Evolutionary conservation across 2,888 invertebrate genomes (phyloP), one percentile per base, ranked within the genome.

Genomic region (Lasioglossum zephyrum): DNA sequence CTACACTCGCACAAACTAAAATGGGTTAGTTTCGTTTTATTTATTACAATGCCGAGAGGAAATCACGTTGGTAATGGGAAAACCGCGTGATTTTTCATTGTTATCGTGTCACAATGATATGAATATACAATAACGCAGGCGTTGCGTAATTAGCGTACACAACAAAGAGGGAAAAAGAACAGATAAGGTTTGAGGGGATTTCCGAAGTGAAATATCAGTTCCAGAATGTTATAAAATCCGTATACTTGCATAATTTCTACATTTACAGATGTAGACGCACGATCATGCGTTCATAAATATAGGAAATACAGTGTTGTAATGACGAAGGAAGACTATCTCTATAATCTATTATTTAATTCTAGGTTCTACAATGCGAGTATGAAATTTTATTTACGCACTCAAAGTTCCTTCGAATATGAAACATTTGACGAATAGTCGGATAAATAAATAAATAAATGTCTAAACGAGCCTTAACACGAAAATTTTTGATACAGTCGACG

Each of bases 221-320:
- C 22, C 60, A 69, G 26, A 49, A 86, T 81, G 36, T 86, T 86
- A 82, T 82, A 86, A 86, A 86, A 85, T 86, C 78, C 86, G 81
- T 86, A 85, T 86, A 86, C 86, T 86, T 79, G 73, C 53, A 66
- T 63, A 77, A 49, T 73, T 60, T 79, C 82, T 86, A 86, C 79
- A 79, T 79, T 73, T 77, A 82, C 86, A 82, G 82, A 77, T 26
- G 63, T 63, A 63, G 63, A 8, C 63, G 63, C 44, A 72, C 47
- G 41, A 79, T 9, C 22, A 79, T 76, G 75, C 77, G 70, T 75
- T 44, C 60, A 72, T 74, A 86, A 82, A 76, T 75, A 79, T 49
- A 76, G 86, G 76, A 69, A 73, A 63, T 36, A 63, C 63, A 63
- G 78, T 66, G 81, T 53, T 36, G n/a, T 66, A 72, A 72, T 81